Percentiles rank a stretch among this genome's conserved stretches.
Evolutionary conservation across 2,797 vertebrate species (phyloP).

Genomic region (Rhynchonycteris naso): DNA sequence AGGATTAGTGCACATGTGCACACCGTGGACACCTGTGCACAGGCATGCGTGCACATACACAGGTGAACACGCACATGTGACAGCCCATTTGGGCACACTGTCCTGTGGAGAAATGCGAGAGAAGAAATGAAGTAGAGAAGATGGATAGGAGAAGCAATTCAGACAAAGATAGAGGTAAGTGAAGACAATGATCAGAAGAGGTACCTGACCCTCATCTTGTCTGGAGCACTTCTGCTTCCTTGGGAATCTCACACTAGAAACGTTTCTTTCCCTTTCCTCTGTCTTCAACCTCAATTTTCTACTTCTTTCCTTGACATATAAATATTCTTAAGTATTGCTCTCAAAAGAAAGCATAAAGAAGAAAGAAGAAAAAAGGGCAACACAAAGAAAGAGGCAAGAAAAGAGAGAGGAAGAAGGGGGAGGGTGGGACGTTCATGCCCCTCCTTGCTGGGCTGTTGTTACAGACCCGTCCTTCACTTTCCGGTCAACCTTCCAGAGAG

Average conservation of each 20-base stretch:
- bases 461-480: not conserved
- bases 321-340: not conserved
- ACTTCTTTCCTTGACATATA: not conserved
- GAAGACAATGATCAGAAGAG: not conserved
- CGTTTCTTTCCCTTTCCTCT: not conserved
- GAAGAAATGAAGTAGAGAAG: not conserved
- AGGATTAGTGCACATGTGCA: too few relatives aligned
- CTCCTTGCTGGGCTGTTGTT: rapidly evolving
- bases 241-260: not conserved
- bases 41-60: not conserved
- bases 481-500: not conserved
- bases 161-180: not conserved
- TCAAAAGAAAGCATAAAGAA: not conserved
- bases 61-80: rapidly evolving
- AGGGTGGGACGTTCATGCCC: not conserved
- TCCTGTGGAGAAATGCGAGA: not conserved
- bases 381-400: not conserved
- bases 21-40: too few relatives aligned
- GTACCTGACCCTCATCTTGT: rapidly evolving
- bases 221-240: not conserved
- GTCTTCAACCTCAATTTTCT: not conserved
- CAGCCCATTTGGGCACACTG: not conserved
- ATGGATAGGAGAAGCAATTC: not conserved
- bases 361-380: not conserved
- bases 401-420: rapidly evolving